Percentiles rank a stretch among this genome's conserved stretches.
Conservation (phyloP, 2,888 invertebrate genomes). For the Tricholauxania praeusta region DNA sequence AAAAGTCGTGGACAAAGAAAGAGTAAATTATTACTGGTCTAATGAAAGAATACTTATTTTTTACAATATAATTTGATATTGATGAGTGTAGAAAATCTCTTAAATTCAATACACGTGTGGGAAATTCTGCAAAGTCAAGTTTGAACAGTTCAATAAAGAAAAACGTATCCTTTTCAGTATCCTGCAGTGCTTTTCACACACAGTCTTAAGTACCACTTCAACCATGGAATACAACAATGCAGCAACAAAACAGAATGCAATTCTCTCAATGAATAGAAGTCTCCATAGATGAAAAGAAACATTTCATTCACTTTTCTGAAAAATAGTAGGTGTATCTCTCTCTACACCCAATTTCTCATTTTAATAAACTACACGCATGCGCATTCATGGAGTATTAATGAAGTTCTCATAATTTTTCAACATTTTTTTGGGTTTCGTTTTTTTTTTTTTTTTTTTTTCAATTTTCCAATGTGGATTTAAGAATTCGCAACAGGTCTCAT, state of each 20-base stretch:
- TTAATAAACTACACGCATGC: slow-evolving; percentile 10
- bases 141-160: background rate
- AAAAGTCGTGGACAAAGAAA: no score
- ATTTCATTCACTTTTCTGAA: no score
- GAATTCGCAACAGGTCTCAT: slow-evolving; percentile 31
- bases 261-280: no score
- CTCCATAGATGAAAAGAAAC: background rate
- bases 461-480: slow-evolving; percentile 26
- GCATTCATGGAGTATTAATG: slow-evolving; percentile 18
- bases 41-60: no score
- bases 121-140: slow-evolving; percentile 22
- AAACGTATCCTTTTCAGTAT: background rate
- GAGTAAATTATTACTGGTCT: no score
- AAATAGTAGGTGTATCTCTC: background rate
- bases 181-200: slow-evolving; percentile 11
- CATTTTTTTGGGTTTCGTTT: background rate
- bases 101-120: slow-evolving; percentile 6
- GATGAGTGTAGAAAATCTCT: background rate
- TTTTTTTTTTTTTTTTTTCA: no score
- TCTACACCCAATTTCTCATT: background rate
- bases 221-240: background rate
- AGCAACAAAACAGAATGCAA: background rate
- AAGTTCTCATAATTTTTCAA: slow-evolving; percentile 32
- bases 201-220: background rate
- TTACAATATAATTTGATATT: background rate